Evolutionary conservation across 2,797 vertebrate species (phyloP), one percentile per base, ranked within the genome.

Genomic region (Parauchenoglanis ngamensis): DNA sequence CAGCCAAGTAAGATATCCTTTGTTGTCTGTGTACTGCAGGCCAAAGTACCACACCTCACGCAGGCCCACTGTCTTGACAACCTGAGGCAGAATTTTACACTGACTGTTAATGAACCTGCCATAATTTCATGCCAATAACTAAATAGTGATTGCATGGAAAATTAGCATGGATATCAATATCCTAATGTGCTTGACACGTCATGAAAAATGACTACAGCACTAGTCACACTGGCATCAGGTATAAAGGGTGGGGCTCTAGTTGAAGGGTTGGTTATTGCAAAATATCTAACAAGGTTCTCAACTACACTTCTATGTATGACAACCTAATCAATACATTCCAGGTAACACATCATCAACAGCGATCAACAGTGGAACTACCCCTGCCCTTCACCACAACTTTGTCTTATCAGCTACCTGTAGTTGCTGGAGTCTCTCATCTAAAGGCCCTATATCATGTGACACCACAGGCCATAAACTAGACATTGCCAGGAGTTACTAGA

Each of bases 11-110:
- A 93, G 54, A 91, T 96, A 96, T 86, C 98, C 98, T 95, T 96
- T 99, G 92, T 89, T 94, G 93, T 99, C 98, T 12, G 94, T 89
- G 49, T 97, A 99, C 93, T 98, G 98, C 86, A 99, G 96, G 90
- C 98, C 98, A 85, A 99, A 99, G 94, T 97, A 99, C 98, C 98
- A 99, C 4, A 96, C 93, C 92, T 99, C 98, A 86, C 98, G 95
- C 68, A 99, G 94, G 5, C 98, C 98, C 77, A 99, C 97, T 21
- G 98, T 99, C 93, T 97, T 97, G 80, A 97, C 95, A 85, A 99
- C 97, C 98, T 99, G 92, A 89, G 86, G 49, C 56, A 89, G 28
- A 61, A 77, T 65, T 72, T 77, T 56, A 68, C 15, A 54, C 23
- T 78, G 40, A 72, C 56, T 72, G 46, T 54, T 28, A 15, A 28